phyloP scores from a whole-genome alignment of 2,113 vertebrate species.

The Atherinomorus stipes region DNA sequence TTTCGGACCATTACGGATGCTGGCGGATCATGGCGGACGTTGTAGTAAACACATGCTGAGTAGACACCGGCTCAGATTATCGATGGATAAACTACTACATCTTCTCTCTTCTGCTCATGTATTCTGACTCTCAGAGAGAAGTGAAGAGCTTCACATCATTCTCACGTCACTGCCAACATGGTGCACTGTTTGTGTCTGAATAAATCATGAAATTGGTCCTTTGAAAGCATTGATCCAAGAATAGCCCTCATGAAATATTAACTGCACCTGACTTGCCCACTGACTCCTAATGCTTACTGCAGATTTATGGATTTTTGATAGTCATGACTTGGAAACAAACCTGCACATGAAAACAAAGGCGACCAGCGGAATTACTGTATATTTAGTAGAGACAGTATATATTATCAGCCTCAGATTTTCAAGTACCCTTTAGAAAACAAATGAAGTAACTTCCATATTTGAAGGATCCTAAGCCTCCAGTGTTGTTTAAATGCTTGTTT shows the following conservation, averaged over 20 bases:
- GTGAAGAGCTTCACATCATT: slow-evolving; percentile 22
- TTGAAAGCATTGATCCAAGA: slow-evolving; percentile 87
- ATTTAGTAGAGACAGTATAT: no score
- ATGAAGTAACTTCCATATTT: neutral
- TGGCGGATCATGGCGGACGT: no score
- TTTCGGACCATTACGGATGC: no score
- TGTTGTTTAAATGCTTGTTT: neutral
- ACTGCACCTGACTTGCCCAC: slow-evolving; percentile 64
- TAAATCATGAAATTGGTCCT: slow-evolving; percentile 88
- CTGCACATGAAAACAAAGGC: neutral
- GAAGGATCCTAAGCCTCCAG: neutral
- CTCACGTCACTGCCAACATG: slow-evolving; percentile 68
- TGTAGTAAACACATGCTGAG: neutral
- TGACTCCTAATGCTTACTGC: slow-evolving; percentile 73
- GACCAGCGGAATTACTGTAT: no score
- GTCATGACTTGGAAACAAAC: slow-evolving; percentile 19
- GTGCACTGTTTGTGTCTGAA: slow-evolving; percentile 79
- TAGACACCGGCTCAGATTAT: neutral
- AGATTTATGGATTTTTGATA: slow-evolving; percentile 78
- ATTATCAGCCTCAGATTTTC: no score
- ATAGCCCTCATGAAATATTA: slow-evolving; percentile 90
- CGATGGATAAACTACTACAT: neutral
- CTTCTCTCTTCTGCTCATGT: neutral
- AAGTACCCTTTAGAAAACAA: neutral
- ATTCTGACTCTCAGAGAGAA: neutral